Percentiles rank a stretch among this genome's conserved stretches.
These are phyloP conservation scores for Australoheros scitulus DNA, from an alignment of 2,113 vertebrate species.

Conservation along the genomic window DNA sequence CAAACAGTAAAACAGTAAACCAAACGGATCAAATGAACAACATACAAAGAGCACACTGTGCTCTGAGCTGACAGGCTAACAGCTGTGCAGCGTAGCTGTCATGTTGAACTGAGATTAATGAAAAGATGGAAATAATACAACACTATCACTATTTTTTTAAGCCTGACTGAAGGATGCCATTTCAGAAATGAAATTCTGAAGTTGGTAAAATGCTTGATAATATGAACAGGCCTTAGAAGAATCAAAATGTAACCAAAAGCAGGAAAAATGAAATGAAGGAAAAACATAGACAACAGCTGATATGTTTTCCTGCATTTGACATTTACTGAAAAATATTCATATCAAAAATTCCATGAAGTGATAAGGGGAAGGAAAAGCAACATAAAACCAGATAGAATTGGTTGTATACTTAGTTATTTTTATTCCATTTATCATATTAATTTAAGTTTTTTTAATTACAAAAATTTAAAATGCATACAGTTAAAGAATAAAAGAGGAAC, in stretches of 20 bases:
- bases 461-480: neutral
- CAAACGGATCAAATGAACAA: neutral
- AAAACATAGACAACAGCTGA: too few species aligned
- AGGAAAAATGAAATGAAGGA: too few species aligned
- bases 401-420: too few species aligned
- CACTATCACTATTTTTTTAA: constrained; percentile 8
- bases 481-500: neutral
- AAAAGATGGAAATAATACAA: constrained; percentile 9
- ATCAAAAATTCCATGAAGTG: too few species aligned
- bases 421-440: too few species aligned
- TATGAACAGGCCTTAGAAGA: too few species aligned
- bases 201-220: too few species aligned
- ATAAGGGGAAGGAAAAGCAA: too few species aligned
- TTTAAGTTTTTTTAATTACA: neutral
- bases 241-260: neutral
- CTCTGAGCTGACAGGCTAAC: neutral
- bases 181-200: constrained; percentile 25
- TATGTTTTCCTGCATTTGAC: too few species aligned
- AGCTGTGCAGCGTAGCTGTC: neutral
- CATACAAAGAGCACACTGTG: neutral
- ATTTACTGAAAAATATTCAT: too few species aligned
- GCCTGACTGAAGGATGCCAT: constrained; percentile 11
- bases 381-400: too few species aligned
- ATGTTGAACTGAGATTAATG: neutral
- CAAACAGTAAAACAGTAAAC: neutral